These are phyloP conservation scores for Blomia tropicalis DNA, from an alignment of 2,888 invertebrate species.

Conservation along the genomic window DNA sequence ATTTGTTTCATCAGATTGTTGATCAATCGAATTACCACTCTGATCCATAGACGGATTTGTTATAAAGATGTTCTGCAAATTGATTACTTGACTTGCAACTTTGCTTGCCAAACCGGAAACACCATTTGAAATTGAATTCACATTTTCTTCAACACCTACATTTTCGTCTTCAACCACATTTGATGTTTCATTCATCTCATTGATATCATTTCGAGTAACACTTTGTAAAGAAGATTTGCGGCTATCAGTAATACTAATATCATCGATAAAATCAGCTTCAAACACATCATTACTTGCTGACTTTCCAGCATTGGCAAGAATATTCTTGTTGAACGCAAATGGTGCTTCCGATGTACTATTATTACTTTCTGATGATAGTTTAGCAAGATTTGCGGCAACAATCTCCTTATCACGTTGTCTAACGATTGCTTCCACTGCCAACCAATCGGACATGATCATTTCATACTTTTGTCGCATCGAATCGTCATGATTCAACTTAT, in stretches of 20 bases:
- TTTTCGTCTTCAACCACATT: slow-evolving; percentile 1
- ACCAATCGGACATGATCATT: slow-evolving; percentile 83
- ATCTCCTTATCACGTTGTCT: slow-evolving; percentile 40
- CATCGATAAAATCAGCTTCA: slow-evolving; percentile 32
- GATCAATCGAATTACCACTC: background rate
- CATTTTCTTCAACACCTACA: background rate
- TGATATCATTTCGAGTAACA: slow-evolving; percentile 36
- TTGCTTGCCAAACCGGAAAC: background rate
- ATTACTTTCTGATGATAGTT: slow-evolving; percentile 53
- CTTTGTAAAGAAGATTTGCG: slow-evolving; percentile 16
- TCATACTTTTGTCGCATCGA: slow-evolving; percentile 61
- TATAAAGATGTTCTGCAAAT: slow-evolving; percentile 34
- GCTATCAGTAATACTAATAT: slow-evolving; percentile 6
- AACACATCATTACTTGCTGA: slow-evolving; percentile 40
- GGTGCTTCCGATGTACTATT: slow-evolving; percentile 32
- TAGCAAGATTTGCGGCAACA: slow-evolving; percentile 66
- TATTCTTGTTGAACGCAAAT: slow-evolving; percentile 33
- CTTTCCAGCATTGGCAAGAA: slow-evolving; percentile 32
- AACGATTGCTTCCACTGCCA: slow-evolving; percentile 77
- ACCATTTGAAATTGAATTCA: background rate
- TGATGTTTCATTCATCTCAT: background rate
- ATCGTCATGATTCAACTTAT: slow-evolving; percentile 49
- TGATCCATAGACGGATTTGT: slow-evolving; percentile 39
- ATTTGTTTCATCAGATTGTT: background rate
- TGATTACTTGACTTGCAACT: background rate